Evolutionary conservation across 2,113 vertebrate genomes (phyloP).

Genomic region (Pygoscelis antarcticus): DNA sequence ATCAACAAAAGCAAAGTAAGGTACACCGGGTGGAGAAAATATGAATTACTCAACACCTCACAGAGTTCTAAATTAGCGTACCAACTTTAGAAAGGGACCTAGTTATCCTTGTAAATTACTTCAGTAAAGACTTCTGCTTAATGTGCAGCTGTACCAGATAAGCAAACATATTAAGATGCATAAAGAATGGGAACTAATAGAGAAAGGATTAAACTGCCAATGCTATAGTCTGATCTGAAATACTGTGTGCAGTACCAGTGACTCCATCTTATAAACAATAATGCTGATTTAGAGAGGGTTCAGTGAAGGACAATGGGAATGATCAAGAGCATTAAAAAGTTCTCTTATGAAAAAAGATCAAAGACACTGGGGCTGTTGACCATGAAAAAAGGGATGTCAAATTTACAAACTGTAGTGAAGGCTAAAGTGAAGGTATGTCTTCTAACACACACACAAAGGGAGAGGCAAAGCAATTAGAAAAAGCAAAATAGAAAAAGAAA

Average conservation of each 20-base stretch:
- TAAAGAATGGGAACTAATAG: conserved; percentile 63
- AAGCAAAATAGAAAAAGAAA: background rate
- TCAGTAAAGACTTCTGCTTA: conserved; percentile 57
- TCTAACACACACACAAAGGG: background rate
- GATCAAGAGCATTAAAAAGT: conserved; percentile 50
- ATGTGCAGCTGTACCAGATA: conserved; percentile 60
- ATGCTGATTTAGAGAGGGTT: conserved; percentile 61
- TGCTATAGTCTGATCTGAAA: conserved; percentile 51
- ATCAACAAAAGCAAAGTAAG: conserved; percentile 27
- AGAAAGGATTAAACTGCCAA: conserved; percentile 66
- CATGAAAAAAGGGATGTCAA: conserved; percentile 21
- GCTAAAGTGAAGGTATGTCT: background rate
- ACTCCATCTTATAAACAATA: conserved; percentile 58
- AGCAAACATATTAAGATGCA: conserved; percentile 68
- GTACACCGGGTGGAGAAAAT: conserved; percentile 43
- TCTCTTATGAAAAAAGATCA: background rate
- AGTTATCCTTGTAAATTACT: conserved; percentile 64
- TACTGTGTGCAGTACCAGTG: conserved; percentile 42
- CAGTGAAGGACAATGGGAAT: conserved; percentile 55
- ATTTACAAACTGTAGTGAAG: background rate
- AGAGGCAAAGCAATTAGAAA: background rate
- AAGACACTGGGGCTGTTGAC: conserved; percentile 1
- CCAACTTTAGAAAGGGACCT: conserved; percentile 36
- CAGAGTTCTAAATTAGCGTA: conserved; percentile 48
- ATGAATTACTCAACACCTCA: conserved; percentile 55